These are phyloP conservation scores for Rhyzopertha dominica DNA, from an alignment of 1,140 invertebrate species.

Conservation along the genomic window DNA sequence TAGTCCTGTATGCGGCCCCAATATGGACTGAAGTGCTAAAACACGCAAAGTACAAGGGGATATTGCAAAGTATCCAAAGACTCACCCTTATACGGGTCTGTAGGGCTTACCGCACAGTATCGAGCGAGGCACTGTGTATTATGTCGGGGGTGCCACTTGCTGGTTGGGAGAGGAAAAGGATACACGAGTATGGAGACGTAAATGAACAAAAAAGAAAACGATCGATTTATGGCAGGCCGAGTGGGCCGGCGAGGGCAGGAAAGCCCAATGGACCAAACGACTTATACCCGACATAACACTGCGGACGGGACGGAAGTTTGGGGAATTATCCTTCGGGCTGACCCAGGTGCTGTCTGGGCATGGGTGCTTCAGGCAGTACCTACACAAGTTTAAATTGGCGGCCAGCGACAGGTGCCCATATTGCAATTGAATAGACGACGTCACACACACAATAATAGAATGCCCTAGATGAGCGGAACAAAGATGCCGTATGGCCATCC, in stretches of 20 bases:
- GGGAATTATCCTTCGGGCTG: conserved; percentile 18
- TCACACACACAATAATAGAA: too few species aligned
- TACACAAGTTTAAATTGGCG: too few species aligned
- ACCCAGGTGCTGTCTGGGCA: conserved; percentile 27
- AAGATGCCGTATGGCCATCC: too few species aligned
- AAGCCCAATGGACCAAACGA: conserved; percentile 24
- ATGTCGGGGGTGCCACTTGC: conserved; percentile 19
- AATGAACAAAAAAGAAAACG: conserved; percentile 2
- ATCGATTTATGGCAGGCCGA: conserved; percentile 14
- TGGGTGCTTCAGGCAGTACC: conserved; percentile 22
- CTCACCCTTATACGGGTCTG: conserved; percentile 10
- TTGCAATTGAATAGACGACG: too few species aligned
- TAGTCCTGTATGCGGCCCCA: conserved; percentile 2
- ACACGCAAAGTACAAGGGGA: background rate
- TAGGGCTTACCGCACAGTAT: conserved; percentile 27
- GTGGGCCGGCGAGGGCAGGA: conserved; percentile 1
- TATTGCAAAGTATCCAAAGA: conserved; percentile 21
- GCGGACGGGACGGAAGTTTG: conserved; percentile 20
- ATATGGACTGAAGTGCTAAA: background rate
- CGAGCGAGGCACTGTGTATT: conserved; percentile 22
- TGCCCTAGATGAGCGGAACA: too few species aligned
- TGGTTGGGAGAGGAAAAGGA: conserved; percentile 11
- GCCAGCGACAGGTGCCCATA: too few species aligned
- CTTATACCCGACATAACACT: conserved; percentile 22
- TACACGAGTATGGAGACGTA: background rate